Base-by-base conservation (phyloP, 2,113 vertebrate species). In the Sakesphorus luctuosus region DNA sequence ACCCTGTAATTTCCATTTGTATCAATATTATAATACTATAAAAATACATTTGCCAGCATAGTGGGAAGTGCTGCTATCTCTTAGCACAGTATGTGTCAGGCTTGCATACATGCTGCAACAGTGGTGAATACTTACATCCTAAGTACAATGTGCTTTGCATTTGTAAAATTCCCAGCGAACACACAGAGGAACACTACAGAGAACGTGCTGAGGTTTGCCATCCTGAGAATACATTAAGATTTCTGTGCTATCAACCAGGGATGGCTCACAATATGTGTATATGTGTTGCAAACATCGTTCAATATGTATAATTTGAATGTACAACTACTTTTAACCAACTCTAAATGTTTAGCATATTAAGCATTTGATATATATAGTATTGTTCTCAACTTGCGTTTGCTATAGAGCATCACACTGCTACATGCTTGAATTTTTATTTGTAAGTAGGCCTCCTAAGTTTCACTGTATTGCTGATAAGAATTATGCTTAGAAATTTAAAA, bases 271-370 rank as follows among this genome's bases (percentile, higher is more conserved):
- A 44, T 7, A 52, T 2, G 0, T 6, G 7, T 44, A 6, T 24
- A 6, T 19, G 7, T 1, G 4, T 43, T 38, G 33, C 1, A 3
- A 68, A 50, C 3, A 12, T 23, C 1, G 5, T 36, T 10, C 63
- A 73, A 78, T 19, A 67, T 3, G 6, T 4, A 9, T 38, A 38
- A 72, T 75, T 59, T 65, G 44, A 16, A 26, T 2, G 20, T 40
- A 29, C 4, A 76, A 33, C 28, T 69, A 15, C 10, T 76, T 75
- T 75, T 71, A 79, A 72, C 4, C 24, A 40, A 10, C 13, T 43
- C 13, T 23, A 47, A 75, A 55, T 63, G 63, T 33, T 81, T 31
- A 87, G 8, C 17, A 23, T 36, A 26, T 4, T 18, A 55, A 63
- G 8, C 10, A 44, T 52, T 77, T 67, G 17, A 40, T 50, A 40